These are phyloP conservation scores for Microchirus variegatus DNA, from an alignment of 2,797 vertebrate genomes.

Conservation along the genomic window DNA sequence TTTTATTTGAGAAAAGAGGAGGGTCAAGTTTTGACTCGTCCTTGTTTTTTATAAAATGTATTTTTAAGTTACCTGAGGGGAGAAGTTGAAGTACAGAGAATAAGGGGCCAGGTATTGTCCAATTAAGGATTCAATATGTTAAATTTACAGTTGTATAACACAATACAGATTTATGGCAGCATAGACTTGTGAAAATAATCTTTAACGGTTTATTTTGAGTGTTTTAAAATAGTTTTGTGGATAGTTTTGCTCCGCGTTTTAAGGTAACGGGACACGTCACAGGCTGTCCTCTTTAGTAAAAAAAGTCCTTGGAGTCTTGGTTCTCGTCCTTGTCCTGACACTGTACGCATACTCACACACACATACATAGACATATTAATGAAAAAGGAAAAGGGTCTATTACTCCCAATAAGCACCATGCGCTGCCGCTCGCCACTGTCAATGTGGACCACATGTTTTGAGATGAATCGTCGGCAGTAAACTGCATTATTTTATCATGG, in stretches of 20 bases:
- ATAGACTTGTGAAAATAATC: too few relatives aligned
- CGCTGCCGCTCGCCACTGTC: constrained; percentile 14
- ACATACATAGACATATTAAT: constrained; percentile 7
- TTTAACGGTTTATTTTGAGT: too few relatives aligned
- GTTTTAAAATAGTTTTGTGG: not conserved
- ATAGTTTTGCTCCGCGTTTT: not conserved
- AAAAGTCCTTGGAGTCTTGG: not conserved
- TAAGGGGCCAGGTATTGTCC: too few relatives aligned
- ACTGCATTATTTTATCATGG: constrained; percentile 34
- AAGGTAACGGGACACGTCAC: constrained; percentile 1
- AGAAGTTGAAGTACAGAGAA: too few relatives aligned
- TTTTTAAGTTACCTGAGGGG: too few relatives aligned
- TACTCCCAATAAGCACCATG: constrained; percentile 19
- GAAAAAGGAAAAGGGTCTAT: constrained; percentile 26
- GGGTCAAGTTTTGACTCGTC: too few relatives aligned
- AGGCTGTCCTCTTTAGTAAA: not conserved
- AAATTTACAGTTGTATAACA: too few relatives aligned
- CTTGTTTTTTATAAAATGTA: too few relatives aligned
- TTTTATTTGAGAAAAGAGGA: too few relatives aligned
- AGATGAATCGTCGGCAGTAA: constrained; percentile 27
- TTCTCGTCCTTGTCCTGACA: constrained; percentile 10
- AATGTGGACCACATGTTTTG: constrained; percentile 11
- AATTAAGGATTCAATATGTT: too few relatives aligned
- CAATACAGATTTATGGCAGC: too few relatives aligned
- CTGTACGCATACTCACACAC: not conserved